Percentiles rank a stretch among this genome's conserved stretches.
These are phyloP conservation scores for Percina caprodes DNA, from an alignment of 2,113 vertebrate species.

Conservation along the genomic window DNA sequence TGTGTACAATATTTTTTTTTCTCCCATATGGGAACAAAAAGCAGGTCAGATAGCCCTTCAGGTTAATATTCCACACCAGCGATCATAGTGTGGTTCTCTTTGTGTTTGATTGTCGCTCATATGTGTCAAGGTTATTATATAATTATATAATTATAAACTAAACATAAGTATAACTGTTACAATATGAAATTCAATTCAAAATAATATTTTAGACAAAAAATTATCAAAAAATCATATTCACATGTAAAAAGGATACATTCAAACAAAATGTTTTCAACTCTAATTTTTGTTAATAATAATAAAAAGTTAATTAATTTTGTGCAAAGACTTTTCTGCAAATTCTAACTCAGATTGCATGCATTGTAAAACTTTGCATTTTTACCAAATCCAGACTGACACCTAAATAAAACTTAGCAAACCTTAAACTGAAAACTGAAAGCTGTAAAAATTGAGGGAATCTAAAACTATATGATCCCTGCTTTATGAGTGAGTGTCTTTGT, in stretches of 20 bases:
- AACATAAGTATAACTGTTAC: background rate
- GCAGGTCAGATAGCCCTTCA: too few species aligned
- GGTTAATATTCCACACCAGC: background rate
- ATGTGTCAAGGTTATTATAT: background rate
- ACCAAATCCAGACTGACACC: background rate
- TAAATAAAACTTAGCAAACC: background rate
- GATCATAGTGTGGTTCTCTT: background rate
- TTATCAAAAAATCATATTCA: too few species aligned
- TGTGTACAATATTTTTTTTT: background rate
- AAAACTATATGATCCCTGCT: background rate
- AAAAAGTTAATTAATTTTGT: background rate
- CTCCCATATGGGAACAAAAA: background rate
- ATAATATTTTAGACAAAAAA: background rate
- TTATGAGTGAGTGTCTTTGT: slow-evolving; percentile 24
- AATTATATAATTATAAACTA: too few species aligned
- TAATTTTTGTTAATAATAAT: background rate
- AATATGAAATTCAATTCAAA: background rate
- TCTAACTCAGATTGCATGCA: background rate
- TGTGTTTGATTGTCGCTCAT: background rate
- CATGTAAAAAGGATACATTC: background rate
- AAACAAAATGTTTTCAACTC: background rate
- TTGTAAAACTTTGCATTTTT: too few species aligned
- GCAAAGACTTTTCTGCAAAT: background rate
- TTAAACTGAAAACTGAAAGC: background rate
- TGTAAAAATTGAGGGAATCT: background rate